Base-by-base conservation (phyloP, 2,797 vertebrate species). In the Coreius guichenoti region DNA sequence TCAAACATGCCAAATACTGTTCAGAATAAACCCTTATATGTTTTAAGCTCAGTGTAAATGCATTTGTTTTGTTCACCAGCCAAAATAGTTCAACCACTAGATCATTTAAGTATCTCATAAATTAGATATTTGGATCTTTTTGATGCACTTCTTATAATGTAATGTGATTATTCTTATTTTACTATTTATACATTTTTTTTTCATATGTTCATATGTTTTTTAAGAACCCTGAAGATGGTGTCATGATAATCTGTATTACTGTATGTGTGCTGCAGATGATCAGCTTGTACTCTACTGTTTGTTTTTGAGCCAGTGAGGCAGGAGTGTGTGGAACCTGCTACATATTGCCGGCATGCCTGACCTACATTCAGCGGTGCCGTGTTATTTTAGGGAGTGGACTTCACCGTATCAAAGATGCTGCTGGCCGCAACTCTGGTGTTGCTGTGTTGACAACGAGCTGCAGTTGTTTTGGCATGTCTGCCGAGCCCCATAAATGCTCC, bases 311-410 rank as follows among this genome's bases (percentile, higher is more conserved):
- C 72, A 63, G 49, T 21, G 17, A 70, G 73, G 85, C 70, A 85
- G 78, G 47, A 56, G 80, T 69, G 68, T 86, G 87, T 85, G n/a
- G 72, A 43, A 49, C 51, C 82, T 87, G 43, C 43, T 78, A 86
- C 81, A 77, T 84, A 47, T 74, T 80, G 84, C 67, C 85, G 23
- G 63, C 58, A 68, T 58, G 84, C 85, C 81, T 92, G 92, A 92
- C 91, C 91, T 92, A 92, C 87, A 92, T 92, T 91, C 86, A 82
- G 36, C 65, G 80, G 88, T 88, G 84, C 84, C 80, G 39, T 73
- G 43, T 68, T 90, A 91, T 90, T 90, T 92, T 90, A 61, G 80
- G 87, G 72, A 86, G 69, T 77, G 84, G 88, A 83, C 87, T 86
- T 81, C 76, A 77, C 68, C 21, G 5, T 54, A 36, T 84, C 88